phyloP scores from a whole-genome alignment of 2,113 vertebrate species.

The Odobenus rosmarus region DNA sequence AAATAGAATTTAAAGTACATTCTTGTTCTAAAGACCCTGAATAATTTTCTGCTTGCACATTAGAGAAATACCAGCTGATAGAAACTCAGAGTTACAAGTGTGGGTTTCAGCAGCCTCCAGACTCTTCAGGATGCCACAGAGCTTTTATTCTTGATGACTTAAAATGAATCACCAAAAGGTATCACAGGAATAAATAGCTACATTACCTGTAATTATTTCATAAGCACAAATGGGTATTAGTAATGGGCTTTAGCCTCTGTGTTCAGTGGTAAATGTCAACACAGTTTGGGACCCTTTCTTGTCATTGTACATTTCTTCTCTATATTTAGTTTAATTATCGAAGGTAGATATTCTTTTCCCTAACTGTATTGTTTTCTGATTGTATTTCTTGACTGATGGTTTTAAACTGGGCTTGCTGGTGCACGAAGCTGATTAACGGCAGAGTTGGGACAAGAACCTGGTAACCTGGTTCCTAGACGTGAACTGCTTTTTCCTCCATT shows the following conservation, averaged over 20 bases:
- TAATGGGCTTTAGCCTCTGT: conserved; percentile 1
- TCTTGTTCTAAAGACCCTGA: conserved; percentile 53
- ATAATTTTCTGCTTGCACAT: conserved; percentile 48
- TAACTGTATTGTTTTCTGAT: not conserved
- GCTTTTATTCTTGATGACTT: conserved; percentile 63
- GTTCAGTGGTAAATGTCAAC: conserved; percentile 39
- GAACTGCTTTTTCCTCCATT: not conserved
- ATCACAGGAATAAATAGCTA: conserved; percentile 44
- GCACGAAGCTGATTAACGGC: not conserved
- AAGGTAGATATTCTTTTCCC: not conserved
- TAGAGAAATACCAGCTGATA: conserved; percentile 58
- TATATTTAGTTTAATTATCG: not conserved
- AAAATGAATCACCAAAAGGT: conserved; percentile 59
- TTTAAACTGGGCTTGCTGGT: not conserved
- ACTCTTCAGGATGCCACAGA: conserved; percentile 50
- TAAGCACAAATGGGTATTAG: conserved; percentile 48
- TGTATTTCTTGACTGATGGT: conserved; percentile 12
- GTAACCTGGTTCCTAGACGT: not conserved
- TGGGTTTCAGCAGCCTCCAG: conserved; percentile 69
- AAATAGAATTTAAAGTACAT: conserved; percentile 66
- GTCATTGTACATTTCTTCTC: not conserved
- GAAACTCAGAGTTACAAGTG: conserved; percentile 53
- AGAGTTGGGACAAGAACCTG: not conserved
- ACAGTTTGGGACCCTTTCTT: conserved; percentile 18
- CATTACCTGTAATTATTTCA: conserved; percentile 60